phyloP scores from a whole-genome alignment of 1,140 invertebrate genomes.

The Hypothenemus hampei region DNA sequence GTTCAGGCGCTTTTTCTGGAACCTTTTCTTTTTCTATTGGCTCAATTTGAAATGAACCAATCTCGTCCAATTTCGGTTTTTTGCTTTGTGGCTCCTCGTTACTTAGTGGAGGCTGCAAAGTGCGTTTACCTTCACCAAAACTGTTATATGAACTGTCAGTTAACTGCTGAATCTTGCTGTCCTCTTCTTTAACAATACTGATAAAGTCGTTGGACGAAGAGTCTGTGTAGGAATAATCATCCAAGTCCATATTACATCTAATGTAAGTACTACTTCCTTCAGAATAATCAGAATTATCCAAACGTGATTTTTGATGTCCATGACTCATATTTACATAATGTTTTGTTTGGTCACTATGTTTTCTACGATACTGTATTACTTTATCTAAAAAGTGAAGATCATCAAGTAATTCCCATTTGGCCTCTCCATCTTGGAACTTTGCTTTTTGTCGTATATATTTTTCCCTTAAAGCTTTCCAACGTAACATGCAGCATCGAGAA shows the following conservation, averaged over 20 bases:
- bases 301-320: background rate
- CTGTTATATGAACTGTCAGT: slow-evolving; percentile 27
- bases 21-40: background rate
- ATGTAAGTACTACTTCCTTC: background rate
- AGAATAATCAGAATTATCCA: background rate
- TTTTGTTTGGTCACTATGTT: slow-evolving; percentile 22
- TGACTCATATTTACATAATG: too few species aligned
- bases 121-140: slow-evolving; percentile 4
- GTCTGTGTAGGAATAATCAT: slow-evolving; percentile 27
- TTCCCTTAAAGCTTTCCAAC: slow-evolving; percentile 37
- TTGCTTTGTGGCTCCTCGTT: slow-evolving; percentile 15
- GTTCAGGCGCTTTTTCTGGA: slow-evolving; percentile 29
- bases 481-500: slow-evolving; percentile 28
- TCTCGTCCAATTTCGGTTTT: background rate
- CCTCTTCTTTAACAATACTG: slow-evolving; percentile 27
- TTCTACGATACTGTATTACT: slow-evolving; percentile 35
- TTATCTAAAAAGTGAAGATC: slow-evolving; percentile 33
- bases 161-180: slow-evolving; percentile 24
- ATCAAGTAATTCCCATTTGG: slow-evolving; percentile 36
- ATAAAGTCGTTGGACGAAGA: slow-evolving; percentile 27
- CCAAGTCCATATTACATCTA: slow-evolving; percentile 11
- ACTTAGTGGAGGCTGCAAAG: slow-evolving; percentile 21
- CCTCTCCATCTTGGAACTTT: slow-evolving; percentile 31
- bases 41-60: background rate
- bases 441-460: slow-evolving; percentile 37